Conservation (phyloP, 2,797 vertebrate species). For the Cynopterus sphinx region DNA sequence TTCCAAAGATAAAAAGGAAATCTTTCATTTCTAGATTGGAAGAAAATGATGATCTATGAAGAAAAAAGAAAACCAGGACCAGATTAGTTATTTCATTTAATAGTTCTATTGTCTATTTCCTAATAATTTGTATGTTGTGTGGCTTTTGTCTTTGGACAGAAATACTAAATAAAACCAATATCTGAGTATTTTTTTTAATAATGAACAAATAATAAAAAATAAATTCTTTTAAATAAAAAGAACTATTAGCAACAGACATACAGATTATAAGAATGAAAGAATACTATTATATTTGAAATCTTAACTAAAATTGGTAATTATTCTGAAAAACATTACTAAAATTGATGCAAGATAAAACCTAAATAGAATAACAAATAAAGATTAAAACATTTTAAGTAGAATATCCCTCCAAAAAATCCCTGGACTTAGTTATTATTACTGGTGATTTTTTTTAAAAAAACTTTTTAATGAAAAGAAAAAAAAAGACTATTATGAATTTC, state of each 20-base stretch:
- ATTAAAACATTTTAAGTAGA: background rate
- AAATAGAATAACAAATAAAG: background rate
- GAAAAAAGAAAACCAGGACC: background rate
- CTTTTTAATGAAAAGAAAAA: background rate
- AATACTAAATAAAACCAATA: background rate
- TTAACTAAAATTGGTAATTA: background rate
- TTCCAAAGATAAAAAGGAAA: background rate
- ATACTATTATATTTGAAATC: background rate
- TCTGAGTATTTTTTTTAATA: background rate
- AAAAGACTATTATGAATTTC: background rate
- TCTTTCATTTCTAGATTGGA: background rate
- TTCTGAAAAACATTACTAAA: constrained; percentile 14
- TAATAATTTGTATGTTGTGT: background rate
- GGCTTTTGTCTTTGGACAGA: background rate
- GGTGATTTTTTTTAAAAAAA: background rate
- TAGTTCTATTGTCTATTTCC: background rate
- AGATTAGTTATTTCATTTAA: background rate
- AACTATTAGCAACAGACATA: background rate
- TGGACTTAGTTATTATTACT: background rate
- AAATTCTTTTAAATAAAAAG: background rate
- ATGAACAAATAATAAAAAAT: background rate
- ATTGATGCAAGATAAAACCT: constrained; percentile 1
- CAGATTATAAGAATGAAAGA: background rate
- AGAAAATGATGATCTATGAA: background rate
- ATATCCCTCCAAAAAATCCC: background rate